A percentile compares a stretch with the other conserved stretches of the same genome.
These are phyloP conservation scores for Scaeva pyrastri DNA, from an alignment of 2,888 invertebrate genomes.

Conservation along the genomic window DNA sequence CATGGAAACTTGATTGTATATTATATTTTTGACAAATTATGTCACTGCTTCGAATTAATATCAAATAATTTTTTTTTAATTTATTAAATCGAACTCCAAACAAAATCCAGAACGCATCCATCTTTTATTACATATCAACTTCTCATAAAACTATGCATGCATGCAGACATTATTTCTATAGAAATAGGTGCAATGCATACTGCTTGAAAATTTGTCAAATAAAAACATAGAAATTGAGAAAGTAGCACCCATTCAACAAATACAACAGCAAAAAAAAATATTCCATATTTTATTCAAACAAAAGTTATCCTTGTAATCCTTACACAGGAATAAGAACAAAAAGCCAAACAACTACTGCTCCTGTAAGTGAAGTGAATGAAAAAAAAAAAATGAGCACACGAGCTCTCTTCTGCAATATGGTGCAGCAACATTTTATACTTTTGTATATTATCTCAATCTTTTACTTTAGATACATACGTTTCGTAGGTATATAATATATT, in stretches of 20 bases:
- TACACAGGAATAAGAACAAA: constrained; percentile 41
- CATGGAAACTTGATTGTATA: too few species aligned
- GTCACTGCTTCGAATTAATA: too few species aligned
- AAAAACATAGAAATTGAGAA: constrained; percentile 13
- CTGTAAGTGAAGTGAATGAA: too few species aligned
- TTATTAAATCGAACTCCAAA: too few species aligned
- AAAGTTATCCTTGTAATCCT: constrained; percentile 73
- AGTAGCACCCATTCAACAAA: constrained; percentile 15
- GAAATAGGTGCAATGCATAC: background rate
- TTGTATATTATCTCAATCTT: constrained; percentile 11
- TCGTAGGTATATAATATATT: too few species aligned
- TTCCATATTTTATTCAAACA: constrained; percentile 64
- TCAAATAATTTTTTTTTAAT: too few species aligned
- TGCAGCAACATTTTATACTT: background rate
- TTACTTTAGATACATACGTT: background rate
- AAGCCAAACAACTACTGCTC: constrained; percentile 11
- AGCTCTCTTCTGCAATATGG: background rate
- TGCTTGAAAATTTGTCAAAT: constrained; percentile 4
- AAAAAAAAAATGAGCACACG: constrained; percentile 62
- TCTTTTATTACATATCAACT: too few species aligned
- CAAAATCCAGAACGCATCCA: too few species aligned
- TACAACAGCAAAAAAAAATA: background rate
- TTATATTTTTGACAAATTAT: too few species aligned
- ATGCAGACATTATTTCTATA: too few species aligned
- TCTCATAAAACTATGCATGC: too few species aligned